These are phyloP conservation scores for Poecilus cupreus DNA, from an alignment of 2,888 invertebrate genomes.

Conservation along the genomic window DNA sequence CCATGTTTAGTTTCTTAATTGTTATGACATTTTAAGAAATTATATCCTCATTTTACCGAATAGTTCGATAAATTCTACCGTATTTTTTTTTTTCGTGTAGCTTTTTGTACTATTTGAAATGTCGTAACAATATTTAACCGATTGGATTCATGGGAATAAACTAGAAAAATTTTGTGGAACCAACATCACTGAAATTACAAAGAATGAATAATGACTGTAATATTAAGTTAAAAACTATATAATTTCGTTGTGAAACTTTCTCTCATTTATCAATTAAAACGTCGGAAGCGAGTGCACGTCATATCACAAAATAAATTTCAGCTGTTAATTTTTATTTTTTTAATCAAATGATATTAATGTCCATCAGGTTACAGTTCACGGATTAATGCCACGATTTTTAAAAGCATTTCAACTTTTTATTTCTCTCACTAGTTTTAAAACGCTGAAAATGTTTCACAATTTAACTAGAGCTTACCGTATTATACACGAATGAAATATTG, in stretches of 20 bases:
- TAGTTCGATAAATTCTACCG: too few species aligned
- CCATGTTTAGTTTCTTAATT: too few species aligned
- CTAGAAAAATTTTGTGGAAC: not conserved
- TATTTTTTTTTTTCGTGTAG: too few species aligned
- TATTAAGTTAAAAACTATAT: constrained; percentile 41
- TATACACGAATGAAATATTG: too few species aligned
- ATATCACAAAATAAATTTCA: constrained; percentile 18
- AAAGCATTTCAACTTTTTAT: not conserved
- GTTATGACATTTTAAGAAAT: too few species aligned
- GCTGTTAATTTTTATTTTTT: constrained; percentile 35
- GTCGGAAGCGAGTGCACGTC: constrained; percentile 13
- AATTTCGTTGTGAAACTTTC: constrained; percentile 36
- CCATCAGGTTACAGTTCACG: constrained; percentile 9
- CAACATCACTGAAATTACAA: constrained; percentile 1
- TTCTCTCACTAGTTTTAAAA: not conserved
- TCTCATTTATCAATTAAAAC: constrained; percentile 47
- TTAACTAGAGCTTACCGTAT: too few species aligned
- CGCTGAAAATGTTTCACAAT: too few species aligned
- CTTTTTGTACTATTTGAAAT: too few species aligned
- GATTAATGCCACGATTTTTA: not conserved
- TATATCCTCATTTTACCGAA: too few species aligned
- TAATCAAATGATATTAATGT: not conserved
- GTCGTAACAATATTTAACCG: not conserved
- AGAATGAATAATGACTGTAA: constrained; percentile 47
- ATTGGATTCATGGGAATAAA: constrained; percentile 16